Evolutionary conservation across 2,113 vertebrate species (phyloP).

Genomic region (Ceyx cyanopectus): DNA sequence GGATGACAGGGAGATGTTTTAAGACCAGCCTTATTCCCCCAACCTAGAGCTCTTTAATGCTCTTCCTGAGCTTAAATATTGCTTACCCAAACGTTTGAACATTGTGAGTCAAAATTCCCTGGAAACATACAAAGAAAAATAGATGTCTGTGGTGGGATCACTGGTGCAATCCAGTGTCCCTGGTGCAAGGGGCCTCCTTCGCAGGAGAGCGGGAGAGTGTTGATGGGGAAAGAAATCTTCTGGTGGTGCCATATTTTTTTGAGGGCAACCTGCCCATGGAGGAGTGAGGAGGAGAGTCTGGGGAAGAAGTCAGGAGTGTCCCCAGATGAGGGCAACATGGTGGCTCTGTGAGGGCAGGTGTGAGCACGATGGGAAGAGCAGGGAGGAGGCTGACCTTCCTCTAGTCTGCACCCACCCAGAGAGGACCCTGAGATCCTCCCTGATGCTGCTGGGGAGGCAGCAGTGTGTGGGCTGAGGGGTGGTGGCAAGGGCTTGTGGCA

Average conservation of each 20-base stretch:
- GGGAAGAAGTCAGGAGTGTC: not conserved
- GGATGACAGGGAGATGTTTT: not conserved
- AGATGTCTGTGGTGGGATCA: not conserved
- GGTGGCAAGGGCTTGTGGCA: not conserved
- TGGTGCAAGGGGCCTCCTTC: not conserved
- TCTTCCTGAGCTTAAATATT: not conserved
- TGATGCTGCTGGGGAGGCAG: rapidly evolving
- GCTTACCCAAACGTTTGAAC: not conserved
- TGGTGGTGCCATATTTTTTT: not conserved
- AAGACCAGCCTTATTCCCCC: not conserved
- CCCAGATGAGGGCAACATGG: rapidly evolving
- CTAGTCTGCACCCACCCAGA: not conserved
- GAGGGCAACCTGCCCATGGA: not conserved
- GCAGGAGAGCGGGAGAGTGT: not conserved
- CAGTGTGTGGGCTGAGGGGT: rapidly evolving
- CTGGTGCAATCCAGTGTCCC: not conserved
- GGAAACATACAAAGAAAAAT: not conserved
- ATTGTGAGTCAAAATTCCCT: not conserved
- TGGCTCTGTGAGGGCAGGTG: not conserved
- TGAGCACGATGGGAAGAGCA: not conserved
- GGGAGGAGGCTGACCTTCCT: not conserved
- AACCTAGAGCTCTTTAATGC: not conserved
- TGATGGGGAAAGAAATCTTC: not conserved
- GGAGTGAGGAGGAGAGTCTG: not conserved
- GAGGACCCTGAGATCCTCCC: not conserved